phyloP scores from a whole-genome alignment of 1,140 invertebrate species.

The Periplaneta americana region DNA sequence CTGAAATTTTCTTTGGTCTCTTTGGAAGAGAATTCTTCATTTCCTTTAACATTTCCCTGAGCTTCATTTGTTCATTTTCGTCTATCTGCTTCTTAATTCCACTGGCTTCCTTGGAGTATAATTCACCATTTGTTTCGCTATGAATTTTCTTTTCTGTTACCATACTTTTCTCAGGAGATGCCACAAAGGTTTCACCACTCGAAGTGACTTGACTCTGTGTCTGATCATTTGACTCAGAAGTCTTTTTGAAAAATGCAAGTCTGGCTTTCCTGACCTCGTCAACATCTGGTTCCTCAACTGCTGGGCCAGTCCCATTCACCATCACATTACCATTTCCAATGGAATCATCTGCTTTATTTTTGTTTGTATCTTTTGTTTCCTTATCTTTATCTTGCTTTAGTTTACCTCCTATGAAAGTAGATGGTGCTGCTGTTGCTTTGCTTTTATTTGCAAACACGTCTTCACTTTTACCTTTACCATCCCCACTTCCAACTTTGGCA shows the following conservation, averaged over 20 bases:
- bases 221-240: slow-evolving; percentile 5
- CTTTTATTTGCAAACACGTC: background rate
- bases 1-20: slow-evolving; percentile 23
- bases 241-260: slow-evolving; percentile 30
- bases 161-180: background rate
- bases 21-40: slow-evolving; percentile 61
- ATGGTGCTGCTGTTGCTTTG: slow-evolving; percentile 17
- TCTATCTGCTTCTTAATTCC: slow-evolving; percentile 28
- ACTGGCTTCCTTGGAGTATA: too few species aligned
- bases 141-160: slow-evolving; percentile 2
- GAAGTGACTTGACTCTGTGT: slow-evolving; percentile 22
- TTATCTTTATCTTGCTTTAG: slow-evolving; percentile 8
- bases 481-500: background rate
- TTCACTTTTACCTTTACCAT: background rate
- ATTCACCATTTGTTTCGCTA: slow-evolving; percentile 21
- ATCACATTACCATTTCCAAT: background rate
- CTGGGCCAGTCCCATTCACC: background rate
- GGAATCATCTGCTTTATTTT: background rate
- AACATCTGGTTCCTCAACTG: slow-evolving; percentile 23
- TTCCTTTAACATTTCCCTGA: slow-evolving; percentile 57
- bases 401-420: slow-evolving; percentile 24
- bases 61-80: slow-evolving; percentile 44
- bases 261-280: slow-evolving; percentile 35
- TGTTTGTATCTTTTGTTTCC: background rate
- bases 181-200: slow-evolving; percentile 14